A percentile compares a stretch with the other conserved stretches of the same genome.
phyloP scores from a whole-genome alignment of 2,797 vertebrate species.

The Alosa sapidissima region DNA sequence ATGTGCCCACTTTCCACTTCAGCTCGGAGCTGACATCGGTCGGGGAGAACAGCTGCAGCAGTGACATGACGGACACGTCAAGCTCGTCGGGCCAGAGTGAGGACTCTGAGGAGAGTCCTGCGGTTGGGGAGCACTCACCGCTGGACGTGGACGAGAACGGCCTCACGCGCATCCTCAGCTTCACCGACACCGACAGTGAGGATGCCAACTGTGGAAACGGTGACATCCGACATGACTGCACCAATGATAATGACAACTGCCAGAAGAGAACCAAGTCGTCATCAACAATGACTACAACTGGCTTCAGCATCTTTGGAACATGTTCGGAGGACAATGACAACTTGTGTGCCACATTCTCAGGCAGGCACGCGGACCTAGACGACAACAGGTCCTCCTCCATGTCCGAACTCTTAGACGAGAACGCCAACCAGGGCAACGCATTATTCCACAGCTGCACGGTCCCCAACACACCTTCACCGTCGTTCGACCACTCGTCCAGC shows the following conservation, averaged over 20 bases:
- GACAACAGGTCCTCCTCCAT: conserved; percentile 70
- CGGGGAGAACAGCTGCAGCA: conserved; percentile 91
- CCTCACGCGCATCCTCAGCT: conserved; percentile 86
- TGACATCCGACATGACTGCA: conserved; percentile 52
- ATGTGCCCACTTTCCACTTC: conserved; percentile 80
- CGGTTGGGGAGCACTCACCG: conserved; percentile 64
- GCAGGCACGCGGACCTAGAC: conserved; percentile 54
- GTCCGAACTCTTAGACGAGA: conserved; percentile 88
- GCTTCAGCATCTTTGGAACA: conserved; percentile 81
- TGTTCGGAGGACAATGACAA: conserved; percentile 76
- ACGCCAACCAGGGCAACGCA: conserved; percentile 86
- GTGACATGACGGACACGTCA: conserved; percentile 89
- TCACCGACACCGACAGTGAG: conserved; percentile 80
- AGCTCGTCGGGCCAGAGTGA: conserved; percentile 82
- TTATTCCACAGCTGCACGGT: conserved; percentile 77
- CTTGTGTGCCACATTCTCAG: conserved; percentile 63
- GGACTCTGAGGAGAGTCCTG: conserved; percentile 68
- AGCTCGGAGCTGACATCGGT: conserved; percentile 71
- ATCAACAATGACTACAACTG: conserved; percentile 45
- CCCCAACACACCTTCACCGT: conserved; percentile 71
- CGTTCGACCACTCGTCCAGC: conserved; percentile 76
- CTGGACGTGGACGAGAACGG: conserved; percentile 82
- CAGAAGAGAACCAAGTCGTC: conserved; percentile 55
- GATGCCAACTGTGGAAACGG: conserved; percentile 65
- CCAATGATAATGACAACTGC: conserved; percentile 31